Evolutionary conservation across 1,140 invertebrate species (phyloP).

Genomic region (Drosophila pseudoananassae): DNA sequence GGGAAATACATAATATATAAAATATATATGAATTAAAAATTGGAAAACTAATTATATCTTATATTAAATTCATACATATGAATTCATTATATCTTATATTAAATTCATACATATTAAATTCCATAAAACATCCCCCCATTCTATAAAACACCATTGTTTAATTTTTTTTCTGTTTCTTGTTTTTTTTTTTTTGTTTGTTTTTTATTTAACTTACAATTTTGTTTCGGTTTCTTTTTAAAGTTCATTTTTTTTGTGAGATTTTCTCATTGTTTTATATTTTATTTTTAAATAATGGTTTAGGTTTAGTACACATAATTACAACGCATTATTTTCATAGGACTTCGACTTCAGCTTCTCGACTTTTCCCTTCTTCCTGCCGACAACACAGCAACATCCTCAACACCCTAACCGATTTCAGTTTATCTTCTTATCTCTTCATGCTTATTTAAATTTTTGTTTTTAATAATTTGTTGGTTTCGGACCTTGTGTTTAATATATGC

Average conservation of each 20-base stretch:
- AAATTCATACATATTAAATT: too few relatives aligned
- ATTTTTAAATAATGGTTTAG: constrained; percentile 42
- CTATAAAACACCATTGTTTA: background rate
- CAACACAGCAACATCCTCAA: constrained; percentile 27
- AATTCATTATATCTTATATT: too few relatives aligned
- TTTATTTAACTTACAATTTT: constrained; percentile 73
- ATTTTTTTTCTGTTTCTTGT: constrained; percentile 16
- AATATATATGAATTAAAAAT: too few relatives aligned
- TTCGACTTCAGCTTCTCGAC: constrained; percentile 32
- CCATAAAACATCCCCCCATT: background rate
- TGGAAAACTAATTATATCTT: too few relatives aligned
- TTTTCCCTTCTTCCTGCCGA: constrained; percentile 2
- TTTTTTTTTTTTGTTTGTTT: constrained; percentile 19
- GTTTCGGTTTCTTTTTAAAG: constrained; percentile 25
- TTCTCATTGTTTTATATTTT: constrained; percentile 26
- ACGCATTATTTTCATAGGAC: constrained; percentile 67
- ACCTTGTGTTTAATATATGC: constrained; percentile 6
- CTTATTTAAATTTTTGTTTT: constrained; percentile 7
- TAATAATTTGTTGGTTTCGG: constrained; percentile 13
- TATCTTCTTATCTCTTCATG: constrained; percentile 3
- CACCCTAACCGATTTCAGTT: constrained; percentile 29
- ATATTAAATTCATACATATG: too few relatives aligned
- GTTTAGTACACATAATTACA: constrained; percentile 53
- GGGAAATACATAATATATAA: too few relatives aligned
- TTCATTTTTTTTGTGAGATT: constrained; percentile 29